Base-by-base conservation (phyloP, 2,888 invertebrate species). In the Saturnia pavonia region DNA sequence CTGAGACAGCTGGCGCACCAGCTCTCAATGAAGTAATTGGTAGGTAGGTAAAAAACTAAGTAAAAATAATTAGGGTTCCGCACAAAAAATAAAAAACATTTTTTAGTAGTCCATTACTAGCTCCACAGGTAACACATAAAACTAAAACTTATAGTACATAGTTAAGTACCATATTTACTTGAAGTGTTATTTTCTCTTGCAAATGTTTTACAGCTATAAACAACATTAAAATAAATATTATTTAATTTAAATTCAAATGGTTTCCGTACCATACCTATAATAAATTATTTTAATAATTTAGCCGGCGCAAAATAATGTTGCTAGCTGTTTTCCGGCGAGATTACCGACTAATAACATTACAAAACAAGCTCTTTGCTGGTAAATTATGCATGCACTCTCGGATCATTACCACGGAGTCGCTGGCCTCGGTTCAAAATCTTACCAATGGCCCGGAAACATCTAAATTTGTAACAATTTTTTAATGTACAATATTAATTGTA, bases 271-370 rank as follows among this genome's bases (percentile, higher is more conserved):
- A 79, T 77, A 83, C 79, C 78, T 87, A 85, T 86, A 88, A 91
- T 92, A 91, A 92, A 93, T 92, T 90, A 87, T 91, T 89, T 93
- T 88, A 92, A 91, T 92, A 93, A 91, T 92, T 89, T 84, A 91
- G 80, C 87, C 76, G 81, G 86, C 80, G 83, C 82, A 86, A 88
- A 92, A 89, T 92, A 90, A 92, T 90, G 91, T 85, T 89, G 89
- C 88, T 89, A 89, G 90, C 89, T 87, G 89, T 90, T 89, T 87
- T 87, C 88, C 89, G 86, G 84, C 91, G 90, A 92, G 92, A 94
- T 94, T 93, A 91, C 91, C 84, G 89, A 91, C 93, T 94, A 94
- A 94, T 92, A 91, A 92, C 91, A 91, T 94, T 90, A 92, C 91
- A 91, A 90, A 92, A 91, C 91, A 91, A 91, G 91, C 92, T 90